These are phyloP conservation scores for Erpetoichthys calabaricus DNA, from an alignment of 2,797 vertebrate species.

Conservation along the genomic window DNA sequence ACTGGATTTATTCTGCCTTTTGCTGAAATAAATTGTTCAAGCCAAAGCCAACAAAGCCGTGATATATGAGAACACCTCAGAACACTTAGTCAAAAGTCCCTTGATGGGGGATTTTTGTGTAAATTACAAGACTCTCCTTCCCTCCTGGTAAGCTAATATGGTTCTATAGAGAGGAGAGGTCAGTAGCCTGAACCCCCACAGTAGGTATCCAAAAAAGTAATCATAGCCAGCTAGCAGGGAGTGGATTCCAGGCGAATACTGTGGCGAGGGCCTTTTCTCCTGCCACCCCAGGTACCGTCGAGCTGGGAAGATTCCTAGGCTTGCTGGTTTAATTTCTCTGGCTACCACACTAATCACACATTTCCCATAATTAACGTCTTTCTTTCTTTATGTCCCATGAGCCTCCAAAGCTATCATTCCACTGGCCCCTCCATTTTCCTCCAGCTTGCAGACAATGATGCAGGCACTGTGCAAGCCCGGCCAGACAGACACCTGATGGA, in stretches of 20 bases:
- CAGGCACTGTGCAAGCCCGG: slow-evolving; percentile 44
- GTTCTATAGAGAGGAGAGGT: slow-evolving; percentile 56
- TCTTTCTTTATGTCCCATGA: slow-evolving; percentile 52
- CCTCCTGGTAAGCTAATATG: slow-evolving; percentile 56
- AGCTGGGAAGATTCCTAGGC: slow-evolving; percentile 74
- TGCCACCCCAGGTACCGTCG: slow-evolving; percentile 61
- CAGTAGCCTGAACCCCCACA: slow-evolving; percentile 60
- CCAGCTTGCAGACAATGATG: slow-evolving; percentile 44
- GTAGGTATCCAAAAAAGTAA: slow-evolving; percentile 78
- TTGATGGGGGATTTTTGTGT: slow-evolving; percentile 71
- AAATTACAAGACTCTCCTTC: slow-evolving; percentile 79
- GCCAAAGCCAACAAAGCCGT: slow-evolving; percentile 31
- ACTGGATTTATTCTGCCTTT: neutral
- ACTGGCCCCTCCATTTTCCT: slow-evolving; percentile 40
- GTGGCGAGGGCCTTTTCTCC: slow-evolving; percentile 56
- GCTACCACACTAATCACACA: slow-evolving; percentile 75
- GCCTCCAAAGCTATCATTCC: slow-evolving; percentile 34
- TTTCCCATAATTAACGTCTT: slow-evolving; percentile 59
- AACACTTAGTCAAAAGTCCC: slow-evolving; percentile 55
- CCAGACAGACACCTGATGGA: slow-evolving; percentile 54
- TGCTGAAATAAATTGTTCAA: neutral
- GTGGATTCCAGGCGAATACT: slow-evolving; percentile 60
- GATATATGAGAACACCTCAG: slow-evolving; percentile 56
- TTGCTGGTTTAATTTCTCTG: slow-evolving; percentile 79
- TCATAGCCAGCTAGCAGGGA: slow-evolving; percentile 77